These are phyloP conservation scores for Gortyna flavago DNA, from an alignment of 2,888 invertebrate species.

Conservation along the genomic window DNA sequence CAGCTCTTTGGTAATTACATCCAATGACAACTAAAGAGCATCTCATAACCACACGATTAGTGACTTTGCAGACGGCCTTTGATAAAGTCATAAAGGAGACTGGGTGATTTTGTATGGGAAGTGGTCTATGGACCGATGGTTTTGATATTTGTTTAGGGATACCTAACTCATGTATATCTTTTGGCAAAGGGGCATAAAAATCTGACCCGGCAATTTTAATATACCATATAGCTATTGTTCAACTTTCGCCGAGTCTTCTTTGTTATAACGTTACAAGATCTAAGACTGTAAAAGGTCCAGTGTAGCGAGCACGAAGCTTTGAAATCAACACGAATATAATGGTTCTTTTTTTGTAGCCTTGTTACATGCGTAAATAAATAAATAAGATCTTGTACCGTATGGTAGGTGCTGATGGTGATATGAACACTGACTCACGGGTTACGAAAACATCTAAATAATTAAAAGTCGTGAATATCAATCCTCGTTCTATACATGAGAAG, in stretches of 20 bases:
- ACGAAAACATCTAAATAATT: background rate
- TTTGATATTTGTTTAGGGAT: no score
- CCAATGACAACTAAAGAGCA: background rate
- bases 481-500: background rate
- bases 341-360: background rate
- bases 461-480: background rate
- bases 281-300: background rate
- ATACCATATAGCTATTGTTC: no score
- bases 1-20: background rate
- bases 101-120: no score
- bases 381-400: background rate
- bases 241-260: no score
- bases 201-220: no score
- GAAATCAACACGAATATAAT: background rate
- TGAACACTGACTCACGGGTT: background rate
- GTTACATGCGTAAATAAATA: background rate
- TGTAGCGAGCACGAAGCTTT: background rate
- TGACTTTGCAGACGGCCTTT: background rate
- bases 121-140: no score
- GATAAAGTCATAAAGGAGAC: background rate
- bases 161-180: no score
- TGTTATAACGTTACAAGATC: no score
- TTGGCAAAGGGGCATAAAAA: no score
- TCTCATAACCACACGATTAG: background rate
- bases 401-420: no score